Conservation (phyloP, 2,888 invertebrate species). For the Orthosia incerta region DNA sequence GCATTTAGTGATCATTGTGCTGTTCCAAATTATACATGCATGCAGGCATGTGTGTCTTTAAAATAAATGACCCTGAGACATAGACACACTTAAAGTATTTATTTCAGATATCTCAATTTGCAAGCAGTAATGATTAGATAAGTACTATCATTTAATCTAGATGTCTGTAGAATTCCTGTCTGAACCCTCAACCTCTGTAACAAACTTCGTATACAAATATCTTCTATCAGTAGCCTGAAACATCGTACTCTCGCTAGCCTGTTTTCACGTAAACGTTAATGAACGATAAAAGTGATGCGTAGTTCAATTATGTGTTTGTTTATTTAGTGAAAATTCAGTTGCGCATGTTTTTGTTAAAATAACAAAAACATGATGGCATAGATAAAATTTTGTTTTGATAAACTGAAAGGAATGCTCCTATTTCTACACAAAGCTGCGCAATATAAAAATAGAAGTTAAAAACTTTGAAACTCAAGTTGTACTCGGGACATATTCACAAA, state of each 20-base stretch:
- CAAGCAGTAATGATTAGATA: slow-evolving; percentile 35
- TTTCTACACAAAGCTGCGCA: slow-evolving; percentile 3
- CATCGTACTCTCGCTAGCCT: not conserved
- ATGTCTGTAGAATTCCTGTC: slow-evolving; percentile 14
- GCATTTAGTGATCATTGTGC: not conserved
- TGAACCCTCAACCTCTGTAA: not conserved
- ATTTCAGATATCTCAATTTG: slow-evolving; percentile 27
- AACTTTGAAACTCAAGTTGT: slow-evolving; percentile 8
- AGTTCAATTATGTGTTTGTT: slow-evolving; percentile 39
- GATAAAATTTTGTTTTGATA: slow-evolving; percentile 28
- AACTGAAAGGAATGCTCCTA: not conserved
- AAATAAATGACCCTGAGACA: slow-evolving; percentile 19
- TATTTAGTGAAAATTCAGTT: slow-evolving; percentile 33
- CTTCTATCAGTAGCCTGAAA: slow-evolving; percentile 6
- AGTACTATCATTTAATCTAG: slow-evolving; percentile 27
- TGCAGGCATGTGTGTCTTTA: not conserved
- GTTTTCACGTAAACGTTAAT: slow-evolving; percentile 31
- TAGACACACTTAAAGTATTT: not conserved
- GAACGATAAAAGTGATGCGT: slow-evolving; percentile 51
- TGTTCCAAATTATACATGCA: not conserved
- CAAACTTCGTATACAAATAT: not conserved
- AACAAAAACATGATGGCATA: slow-evolving; percentile 34
- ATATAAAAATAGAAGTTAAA: slow-evolving; percentile 12
- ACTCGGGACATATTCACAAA: slow-evolving; percentile 44
- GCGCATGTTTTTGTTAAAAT: too few species aligned